A percentile compares a stretch with the other conserved stretches of the same genome.
These are phyloP conservation scores for Pipa parva DNA, from an alignment of 2,113 vertebrate species.

Conservation along the genomic window DNA sequence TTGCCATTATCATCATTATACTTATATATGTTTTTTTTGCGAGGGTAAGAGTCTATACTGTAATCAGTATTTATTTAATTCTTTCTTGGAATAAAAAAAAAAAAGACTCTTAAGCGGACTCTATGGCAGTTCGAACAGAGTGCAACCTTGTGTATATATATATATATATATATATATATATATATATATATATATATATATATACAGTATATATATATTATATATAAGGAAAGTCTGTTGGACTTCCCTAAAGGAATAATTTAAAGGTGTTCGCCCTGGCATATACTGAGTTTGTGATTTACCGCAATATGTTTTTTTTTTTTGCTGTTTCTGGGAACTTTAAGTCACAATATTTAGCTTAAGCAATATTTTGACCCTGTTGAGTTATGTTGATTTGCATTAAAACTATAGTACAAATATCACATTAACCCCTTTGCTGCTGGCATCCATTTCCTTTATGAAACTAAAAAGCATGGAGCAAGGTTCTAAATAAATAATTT, in stretches of 20 bases:
- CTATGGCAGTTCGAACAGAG: too few species aligned
- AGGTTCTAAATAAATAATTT: neutral
- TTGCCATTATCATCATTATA: too few species aligned
- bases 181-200: too few species aligned
- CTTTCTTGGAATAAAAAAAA: too few species aligned
- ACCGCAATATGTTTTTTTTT: slow-evolving; percentile 16
- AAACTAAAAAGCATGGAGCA: neutral
- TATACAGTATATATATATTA: too few species aligned
- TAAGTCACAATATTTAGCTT: slow-evolving; percentile 5
- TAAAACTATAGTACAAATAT: neutral
- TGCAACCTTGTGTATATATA: slow-evolving; percentile 2
- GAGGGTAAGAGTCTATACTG: too few species aligned
- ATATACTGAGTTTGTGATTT: neutral
- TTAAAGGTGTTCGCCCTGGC: neutral
- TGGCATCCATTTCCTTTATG: neutral
- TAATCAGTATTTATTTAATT: too few species aligned
- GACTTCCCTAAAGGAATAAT: neutral
- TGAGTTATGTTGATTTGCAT: slow-evolving; percentile 6
- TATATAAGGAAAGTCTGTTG: neutral
- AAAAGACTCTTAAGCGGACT: too few species aligned
- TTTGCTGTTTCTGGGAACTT: slow-evolving; percentile 1
- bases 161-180: neutral
- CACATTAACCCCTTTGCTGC: neutral
- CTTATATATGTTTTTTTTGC: too few species aligned
- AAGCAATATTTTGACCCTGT: slow-evolving; percentile 2